These are phyloP conservation scores for Trypoxylon attenuatum DNA, from an alignment of 2,888 invertebrate genomes.

Conservation along the genomic window DNA sequence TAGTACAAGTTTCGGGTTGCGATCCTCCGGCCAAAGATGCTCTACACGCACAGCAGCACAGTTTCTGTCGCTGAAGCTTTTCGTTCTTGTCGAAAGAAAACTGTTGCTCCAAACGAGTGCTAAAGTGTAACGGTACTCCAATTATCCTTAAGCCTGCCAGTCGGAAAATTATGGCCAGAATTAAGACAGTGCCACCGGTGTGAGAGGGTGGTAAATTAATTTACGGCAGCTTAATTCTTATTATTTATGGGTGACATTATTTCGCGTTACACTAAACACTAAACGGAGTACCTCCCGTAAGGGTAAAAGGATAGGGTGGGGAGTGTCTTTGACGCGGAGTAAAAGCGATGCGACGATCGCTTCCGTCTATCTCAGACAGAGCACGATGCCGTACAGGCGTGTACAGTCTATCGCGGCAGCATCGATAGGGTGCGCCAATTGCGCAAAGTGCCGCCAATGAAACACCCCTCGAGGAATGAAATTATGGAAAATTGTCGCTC, in stretches of 20 bases:
- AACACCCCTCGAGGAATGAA: constrained; percentile 10
- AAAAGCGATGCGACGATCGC: constrained; percentile 15
- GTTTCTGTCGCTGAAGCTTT: too few species aligned
- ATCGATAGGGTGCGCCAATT: constrained; percentile 24
- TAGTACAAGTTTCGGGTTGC: too few species aligned
- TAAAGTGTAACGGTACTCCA: too few species aligned
- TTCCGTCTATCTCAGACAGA: constrained; percentile 24
- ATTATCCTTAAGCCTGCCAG: too few species aligned
- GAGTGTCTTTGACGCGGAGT: constrained; percentile 23
- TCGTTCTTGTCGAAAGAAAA: too few species aligned
- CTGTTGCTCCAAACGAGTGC: too few species aligned
- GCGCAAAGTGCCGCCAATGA: constrained; percentile 18
- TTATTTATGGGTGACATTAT: background rate
- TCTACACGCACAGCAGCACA: too few species aligned
- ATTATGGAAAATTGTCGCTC: constrained; percentile 2
- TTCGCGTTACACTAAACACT: too few species aligned
- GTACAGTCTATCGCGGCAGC: constrained; percentile 12
- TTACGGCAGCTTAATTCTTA: background rate
- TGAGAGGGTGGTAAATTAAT: background rate
- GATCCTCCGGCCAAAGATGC: too few species aligned
- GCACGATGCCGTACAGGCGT: too few species aligned
- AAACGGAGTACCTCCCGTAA: background rate
- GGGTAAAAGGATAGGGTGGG: background rate
- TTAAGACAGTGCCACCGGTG: background rate
- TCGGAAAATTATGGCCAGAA: too few species aligned